These are phyloP conservation scores for Helogale parvula DNA, from an alignment of 2,113 vertebrate species.

Conservation along the genomic window DNA sequence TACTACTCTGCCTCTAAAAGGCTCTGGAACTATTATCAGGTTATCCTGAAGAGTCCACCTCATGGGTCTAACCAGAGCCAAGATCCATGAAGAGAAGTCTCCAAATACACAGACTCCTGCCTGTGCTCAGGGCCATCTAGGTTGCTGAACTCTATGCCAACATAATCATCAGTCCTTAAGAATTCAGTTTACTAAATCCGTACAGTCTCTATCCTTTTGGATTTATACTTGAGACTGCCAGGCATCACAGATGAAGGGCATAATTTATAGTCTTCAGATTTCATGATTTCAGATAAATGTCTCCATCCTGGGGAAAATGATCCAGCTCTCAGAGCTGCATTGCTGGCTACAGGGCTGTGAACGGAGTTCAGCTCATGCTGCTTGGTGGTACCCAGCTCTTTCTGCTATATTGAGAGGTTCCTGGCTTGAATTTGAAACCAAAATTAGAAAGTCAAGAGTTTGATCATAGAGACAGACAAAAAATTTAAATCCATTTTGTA, in stretches of 20 bases:
- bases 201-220: neutral
- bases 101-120: neutral
- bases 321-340: neutral
- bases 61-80: neutral
- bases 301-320: neutral
- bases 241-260: neutral
- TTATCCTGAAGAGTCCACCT: neutral
- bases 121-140: neutral
- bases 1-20: neutral
- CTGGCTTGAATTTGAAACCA: neutral
- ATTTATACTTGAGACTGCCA: neutral
- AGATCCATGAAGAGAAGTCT: neutral
- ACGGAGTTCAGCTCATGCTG: neutral
- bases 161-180: neutral
- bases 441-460: slow-evolving; percentile 36
- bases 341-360: neutral
- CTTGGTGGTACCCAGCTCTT: neutral
- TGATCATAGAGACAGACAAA: slow-evolving; percentile 16
- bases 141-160: neutral
- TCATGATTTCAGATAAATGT: neutral
- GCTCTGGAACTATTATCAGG: neutral
- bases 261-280: slow-evolving; percentile 9
- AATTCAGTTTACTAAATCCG: neutral
- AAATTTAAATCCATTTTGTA: slow-evolving; percentile 26
- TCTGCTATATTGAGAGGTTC: neutral